Evolutionary conservation across 2,888 invertebrate species (phyloP), one percentile per base, ranked within the genome.

Genomic region (Pasiphila rectangulata): DNA sequence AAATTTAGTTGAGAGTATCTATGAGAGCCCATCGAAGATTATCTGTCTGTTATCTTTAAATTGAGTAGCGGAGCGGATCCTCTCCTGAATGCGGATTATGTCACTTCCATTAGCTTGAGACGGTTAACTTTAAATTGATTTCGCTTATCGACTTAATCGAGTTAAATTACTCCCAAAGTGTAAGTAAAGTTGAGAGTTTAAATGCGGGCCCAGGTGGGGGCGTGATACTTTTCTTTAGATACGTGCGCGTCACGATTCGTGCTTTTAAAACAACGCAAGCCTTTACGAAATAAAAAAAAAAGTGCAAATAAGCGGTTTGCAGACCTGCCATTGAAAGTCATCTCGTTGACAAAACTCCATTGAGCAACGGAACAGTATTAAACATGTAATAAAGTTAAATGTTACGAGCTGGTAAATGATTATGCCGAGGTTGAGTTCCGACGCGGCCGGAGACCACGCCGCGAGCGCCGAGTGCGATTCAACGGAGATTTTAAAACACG

Each of bases 1-100:
- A n/a, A n/a, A n/a, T n/a, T 15, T 9, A n/a, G 4, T 16, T 16
- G 2, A 9, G 9, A 9, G 5, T n/a, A 16, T 2, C n/a, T n/a
- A n/a, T n/a, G n/a, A 0, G 12, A 63, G 57, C 42, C 67, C 62
- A 64, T 69, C 63, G 61, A 59, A 65, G 65, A 64, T 61, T 59
- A 73, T 79, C 74, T 77, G 65, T 54, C 58, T 78, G 75, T 79
- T 79, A 72, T 76, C 74, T 79, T 75, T 79, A 67, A 69, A 75
- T 75, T 72, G 59, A 59, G 53, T 51, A 59, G 64, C 5, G 29
- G 57, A 42, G 57, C 54, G 58, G 58, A 54, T 55, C 57, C 12
- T 15, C 65, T 68, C 63, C n/a, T n/a, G n/a, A 64, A 76, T 70
- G 67, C 63, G 68, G 75, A 74, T 70, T 68, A 61, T 58, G 63